These are phyloP conservation scores for Hylaeus volcanicus DNA, from an alignment of 1,140 invertebrate genomes.

Conservation along the genomic window DNA sequence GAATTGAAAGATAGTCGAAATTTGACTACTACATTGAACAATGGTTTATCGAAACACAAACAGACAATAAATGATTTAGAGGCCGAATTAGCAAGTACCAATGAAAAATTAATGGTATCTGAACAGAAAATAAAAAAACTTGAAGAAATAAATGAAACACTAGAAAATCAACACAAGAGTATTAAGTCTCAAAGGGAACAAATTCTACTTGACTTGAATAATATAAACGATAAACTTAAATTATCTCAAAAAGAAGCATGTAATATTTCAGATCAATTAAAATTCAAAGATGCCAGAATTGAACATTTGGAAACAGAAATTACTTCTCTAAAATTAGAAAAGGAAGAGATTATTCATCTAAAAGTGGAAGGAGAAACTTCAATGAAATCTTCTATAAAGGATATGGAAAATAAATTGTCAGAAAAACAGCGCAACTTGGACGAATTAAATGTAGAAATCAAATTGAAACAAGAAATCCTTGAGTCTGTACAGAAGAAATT, in stretches of 20 bases:
- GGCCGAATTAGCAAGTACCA: constrained; percentile 9
- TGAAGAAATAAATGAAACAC: constrained; percentile 1
- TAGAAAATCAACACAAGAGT: constrained; percentile 19
- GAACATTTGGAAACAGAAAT: constrained; percentile 21
- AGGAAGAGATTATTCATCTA: constrained; percentile 20
- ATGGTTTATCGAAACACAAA: constrained; percentile 37
- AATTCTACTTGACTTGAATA: constrained; percentile 34
- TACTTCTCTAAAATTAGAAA: constrained; percentile 36
- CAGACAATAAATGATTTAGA: constrained; percentile 40
- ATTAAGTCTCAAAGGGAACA: constrained; percentile 41
- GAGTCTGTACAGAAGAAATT: constrained; percentile 58
- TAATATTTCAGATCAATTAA: constrained; percentile 22
- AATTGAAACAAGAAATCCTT: constrained; percentile 66
- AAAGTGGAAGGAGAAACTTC: constrained; percentile 40
- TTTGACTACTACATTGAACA: constrained; percentile 32
- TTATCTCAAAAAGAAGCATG: constrained; percentile 29
- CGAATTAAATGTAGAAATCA: constrained; percentile 60
- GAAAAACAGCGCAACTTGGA: constrained; percentile 50
- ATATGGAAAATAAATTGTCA: constrained; percentile 50
- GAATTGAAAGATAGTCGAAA: constrained; percentile 32
- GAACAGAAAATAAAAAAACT: constrained; percentile 17
- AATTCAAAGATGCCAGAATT: constrained; percentile 38
- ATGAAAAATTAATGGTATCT: constrained; percentile 36
- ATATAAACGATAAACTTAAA: constrained; percentile 22
- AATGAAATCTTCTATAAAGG: constrained; percentile 39